Evolutionary conservation across 2,888 invertebrate species (phyloP), one percentile per base, ranked within the genome.

Genomic region (Chrysotoxum bicinctum): DNA sequence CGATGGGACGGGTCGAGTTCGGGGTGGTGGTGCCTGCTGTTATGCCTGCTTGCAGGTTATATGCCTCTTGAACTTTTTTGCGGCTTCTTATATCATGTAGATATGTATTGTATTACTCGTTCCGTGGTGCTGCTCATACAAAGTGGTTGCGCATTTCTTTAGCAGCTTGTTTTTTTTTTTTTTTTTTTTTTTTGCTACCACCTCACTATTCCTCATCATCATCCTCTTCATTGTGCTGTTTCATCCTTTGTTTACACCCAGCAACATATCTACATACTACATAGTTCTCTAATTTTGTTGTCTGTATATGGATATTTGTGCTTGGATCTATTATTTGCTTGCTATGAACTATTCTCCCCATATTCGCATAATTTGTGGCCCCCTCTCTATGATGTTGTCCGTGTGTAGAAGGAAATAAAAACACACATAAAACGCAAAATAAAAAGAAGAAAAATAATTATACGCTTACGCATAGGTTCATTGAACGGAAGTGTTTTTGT

Each of bases 381-480:
- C 14, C 19, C 50, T 30, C 21, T 30, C 21, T 50, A 6, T 40
- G 23, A 32, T 30, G 19, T 52, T 12, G 48, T 40, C 21, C 30
- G 52, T 62, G 66, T 68, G 52, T 70, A 69, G 68, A 76, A 76
- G 81, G 73, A 72, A 81, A 75, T 81, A 73, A 72, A 66, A 76
- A 73, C 45, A 81, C 40, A 43, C 64, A 68, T 45, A 50, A 16
- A 64, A 72, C 54, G 30, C 40, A 77, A 35, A 30, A 68, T 45
- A 35, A 9, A 30, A 66, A 60, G 26, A 70, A 66, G 14, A 37
- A 23, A 58, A 60, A 58, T 14, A 23, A 72, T 77, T 82, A 60
- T 88, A 88, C 88, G 89, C 90, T 90, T 90, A 90, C 90, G 90
- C 90, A 90, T 88, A 90, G 89, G 90, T 90, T 90, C 90, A 90